Evolutionary conservation across 2,113 vertebrate species (phyloP).

Genomic region (Elephantulus edwardii): DNA sequence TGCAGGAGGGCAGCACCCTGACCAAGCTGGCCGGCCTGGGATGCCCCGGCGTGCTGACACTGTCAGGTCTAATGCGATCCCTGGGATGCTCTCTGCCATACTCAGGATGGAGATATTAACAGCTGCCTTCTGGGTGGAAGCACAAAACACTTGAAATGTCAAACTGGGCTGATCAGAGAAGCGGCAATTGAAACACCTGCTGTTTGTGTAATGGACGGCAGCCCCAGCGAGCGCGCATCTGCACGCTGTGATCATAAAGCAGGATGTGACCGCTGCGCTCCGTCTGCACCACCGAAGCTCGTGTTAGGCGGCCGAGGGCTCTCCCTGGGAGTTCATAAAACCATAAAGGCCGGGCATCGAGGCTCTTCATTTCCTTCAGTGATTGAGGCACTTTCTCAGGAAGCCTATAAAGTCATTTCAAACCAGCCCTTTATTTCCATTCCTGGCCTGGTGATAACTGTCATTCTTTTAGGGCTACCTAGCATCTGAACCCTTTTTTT

Average conservation of each 20-base stretch:
- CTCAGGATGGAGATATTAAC: conserved; percentile 22
- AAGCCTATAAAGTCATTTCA: conserved; percentile 42
- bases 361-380: conserved; percentile 45
- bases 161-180: conserved; percentile 46
- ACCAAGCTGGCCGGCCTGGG: not conserved
- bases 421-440: not conserved
- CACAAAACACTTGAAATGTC: conserved; percentile 55
- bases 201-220: conserved; percentile 5
- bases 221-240: not conserved
- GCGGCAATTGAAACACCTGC: conserved; percentile 32
- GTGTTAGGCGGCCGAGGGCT: not conserved
- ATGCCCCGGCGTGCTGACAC: not conserved
- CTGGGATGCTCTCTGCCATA: not conserved
- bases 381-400: conserved; percentile 7
- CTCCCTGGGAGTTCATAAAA: conserved; percentile 61
- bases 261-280: not conserved
- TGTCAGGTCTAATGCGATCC: too few species aligned
- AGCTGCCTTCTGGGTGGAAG: conserved; percentile 41
- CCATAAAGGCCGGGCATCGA: not conserved
- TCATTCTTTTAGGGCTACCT: not conserved
- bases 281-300: not conserved
- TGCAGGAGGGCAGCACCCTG: not conserved
- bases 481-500: not conserved
- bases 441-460: not conserved
- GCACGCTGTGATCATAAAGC: not conserved